Percentiles rank a stretch among this genome's conserved stretches.
phyloP scores from a whole-genome alignment of 2,797 vertebrate species.

The Sebastes reedi region DNA sequence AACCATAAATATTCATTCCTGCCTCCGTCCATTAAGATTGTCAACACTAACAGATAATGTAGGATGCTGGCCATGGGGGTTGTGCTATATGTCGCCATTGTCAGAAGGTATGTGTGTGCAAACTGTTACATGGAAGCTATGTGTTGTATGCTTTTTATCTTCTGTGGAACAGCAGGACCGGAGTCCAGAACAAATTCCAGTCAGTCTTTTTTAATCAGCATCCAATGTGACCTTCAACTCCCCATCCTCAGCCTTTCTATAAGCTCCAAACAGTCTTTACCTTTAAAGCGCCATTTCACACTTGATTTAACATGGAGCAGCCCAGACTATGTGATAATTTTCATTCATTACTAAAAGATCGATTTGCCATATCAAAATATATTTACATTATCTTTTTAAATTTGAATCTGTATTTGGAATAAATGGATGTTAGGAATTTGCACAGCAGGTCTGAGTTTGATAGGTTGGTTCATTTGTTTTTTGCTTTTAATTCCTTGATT shows the following conservation, averaged over 20 bases:
- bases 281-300: neutral
- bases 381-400: neutral
- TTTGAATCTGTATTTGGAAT: neutral
- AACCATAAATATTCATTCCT: neutral
- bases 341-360: neutral
- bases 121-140: neutral
- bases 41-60: neutral
- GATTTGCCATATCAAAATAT: neutral
- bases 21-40: neutral
- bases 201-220: slow-evolving; percentile 25
- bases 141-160: neutral
- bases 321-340: neutral
- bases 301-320: slow-evolving; percentile 1
- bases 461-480: neutral
- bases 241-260: neutral
- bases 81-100: neutral
- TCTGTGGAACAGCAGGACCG: neutral
- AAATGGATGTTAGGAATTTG: neutral
- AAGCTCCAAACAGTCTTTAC: neutral
- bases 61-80: neutral
- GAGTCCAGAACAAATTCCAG: no score
- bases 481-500: neutral
- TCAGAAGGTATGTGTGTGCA: neutral
- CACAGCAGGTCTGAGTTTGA: neutral
- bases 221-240: slow-evolving; percentile 30